A percentile compares a stretch with the other conserved stretches of the same genome.
These are phyloP conservation scores for Coccyzus lansbergi DNA, from an alignment of 2,797 vertebrate genomes.

Conservation along the genomic window DNA sequence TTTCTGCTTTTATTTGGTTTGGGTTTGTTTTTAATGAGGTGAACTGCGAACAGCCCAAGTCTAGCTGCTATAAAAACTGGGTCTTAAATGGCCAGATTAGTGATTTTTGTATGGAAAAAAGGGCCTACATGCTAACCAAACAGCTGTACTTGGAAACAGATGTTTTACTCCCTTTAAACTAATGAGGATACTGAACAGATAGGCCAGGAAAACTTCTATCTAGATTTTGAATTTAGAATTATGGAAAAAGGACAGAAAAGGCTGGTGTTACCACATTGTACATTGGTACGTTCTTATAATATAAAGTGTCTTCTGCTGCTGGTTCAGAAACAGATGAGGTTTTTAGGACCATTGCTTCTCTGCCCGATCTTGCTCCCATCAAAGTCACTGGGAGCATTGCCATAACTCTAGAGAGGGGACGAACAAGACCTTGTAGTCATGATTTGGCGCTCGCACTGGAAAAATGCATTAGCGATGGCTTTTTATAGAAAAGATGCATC, in stretches of 20 bases:
- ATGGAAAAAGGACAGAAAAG: neutral
- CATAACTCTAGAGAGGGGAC: neutral
- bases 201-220: neutral
- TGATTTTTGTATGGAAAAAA: neutral
- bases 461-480: slow-evolving; percentile 5
- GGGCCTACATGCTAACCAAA: neutral
- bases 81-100: neutral
- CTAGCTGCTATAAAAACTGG: slow-evolving; percentile 39
- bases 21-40: slow-evolving; percentile 63
- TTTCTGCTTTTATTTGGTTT: slow-evolving; percentile 33
- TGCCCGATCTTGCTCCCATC: neutral
- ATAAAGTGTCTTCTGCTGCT: neutral
- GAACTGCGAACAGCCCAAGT: slow-evolving; percentile 43
- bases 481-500: neutral
- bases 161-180: slow-evolving; percentile 3
- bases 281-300: neutral
- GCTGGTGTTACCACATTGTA: neutral
- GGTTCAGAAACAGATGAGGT: neutral
- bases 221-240: neutral
- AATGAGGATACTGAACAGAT: neutral
- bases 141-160: slow-evolving; percentile 39
- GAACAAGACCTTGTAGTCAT: neutral
- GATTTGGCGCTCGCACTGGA: slow-evolving; percentile 6
- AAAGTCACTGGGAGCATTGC: slow-evolving; percentile 9
- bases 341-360: neutral